Base-by-base conservation (phyloP, 1,140 invertebrate species). In the Xylocopa sonorina region DNA sequence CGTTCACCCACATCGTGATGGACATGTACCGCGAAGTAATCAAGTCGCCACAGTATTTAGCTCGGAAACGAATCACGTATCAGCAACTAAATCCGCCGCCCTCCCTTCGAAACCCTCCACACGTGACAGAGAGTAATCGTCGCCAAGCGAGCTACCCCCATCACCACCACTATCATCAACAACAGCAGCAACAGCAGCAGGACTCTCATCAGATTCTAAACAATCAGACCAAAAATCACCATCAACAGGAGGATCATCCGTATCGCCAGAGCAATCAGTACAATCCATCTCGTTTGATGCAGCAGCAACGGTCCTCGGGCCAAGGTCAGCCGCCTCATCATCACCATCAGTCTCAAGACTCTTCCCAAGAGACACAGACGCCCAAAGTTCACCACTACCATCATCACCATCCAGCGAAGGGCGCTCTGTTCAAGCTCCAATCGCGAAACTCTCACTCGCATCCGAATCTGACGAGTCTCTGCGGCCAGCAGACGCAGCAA, bases 1-100 rank as follows among this genome's bases (percentile, higher is more conserved):
- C 94, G 2, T 95, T 95, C 86, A 94, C 94, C 0, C 94, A 95
- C 81, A 93, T 95, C 21, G 93, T 95, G 3, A 95, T 95, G 94
- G 94, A 95, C 82, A 92, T 95, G 88, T 94, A 95, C 74, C 91
- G 93, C 34, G 94, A 94, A 80, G 93, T 94, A 1, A 86, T 94
- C 68, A 89, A 88, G 50, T 93, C 92, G 0, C 81, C 90, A 0
- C 91, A 92, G 58, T 92, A 92, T 51, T 84, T 84, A 5, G 89
- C 88, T 1, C 84, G 92, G 7, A 92, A 89, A 76, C 89, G 91
- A 27, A 83, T 88, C 0, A 66, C 41, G 38, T 88, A 38, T 80
- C 89, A 63, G 41, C 87, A 58, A 29, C 27, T 87, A 7, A 90
- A 87, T 16, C 69, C 71, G 9, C 62, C 80, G 1, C 50, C 41